Base-by-base conservation (phyloP, 2,797 vertebrate species). In the Rhodeus uyekii region DNA sequence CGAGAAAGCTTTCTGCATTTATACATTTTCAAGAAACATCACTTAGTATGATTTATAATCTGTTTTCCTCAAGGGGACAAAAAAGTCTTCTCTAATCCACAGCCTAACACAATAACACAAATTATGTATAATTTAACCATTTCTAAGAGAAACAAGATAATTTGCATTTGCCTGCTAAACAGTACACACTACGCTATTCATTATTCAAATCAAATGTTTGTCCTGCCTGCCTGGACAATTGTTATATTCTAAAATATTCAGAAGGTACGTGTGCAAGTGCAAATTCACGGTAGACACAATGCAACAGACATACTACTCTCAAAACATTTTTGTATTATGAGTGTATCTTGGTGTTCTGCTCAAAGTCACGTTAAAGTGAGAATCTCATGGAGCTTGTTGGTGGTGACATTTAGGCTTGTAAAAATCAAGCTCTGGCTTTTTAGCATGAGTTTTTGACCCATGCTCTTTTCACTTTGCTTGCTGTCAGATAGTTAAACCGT, bases 401-500 rank as follows among this genome's bases (percentile, higher is more conserved):
- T 65, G 58, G 67, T 90, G 86, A 86, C 86, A 87, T 90, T 91
- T 89, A 90, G 84, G 83, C 90, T 81, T 85, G 79, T 87, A 87
- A 86, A 86, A 88, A 89, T 89, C 88, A 83, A 73, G 81, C 63
- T 86, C 80, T 85, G 90, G 88, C 88, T 85, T 87, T 91, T 89
- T 88, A 71, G 76, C 72, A 9, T 80, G 79, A 68, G 80, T 68
- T 27, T 76, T 61, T 92, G 92, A 92, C 91, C 91, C 92, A 79
- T 92, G 90, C 89, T 90, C 91, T 87, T 87, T 91, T 89, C 84
- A 90, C 87, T 90, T 92, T 82, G 90, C 93, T 92, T 90, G 87
- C 87, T 84, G 88, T 90, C 83, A 90, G 86, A 91, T 87, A 89
- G 92, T 93, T 91, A 92, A 93, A 75, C 46, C 42, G 14, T 65